Evolutionary conservation across 2,113 vertebrate genomes (phyloP), one percentile per base, ranked within the genome.

Genomic region (Rhineura floridana): DNA sequence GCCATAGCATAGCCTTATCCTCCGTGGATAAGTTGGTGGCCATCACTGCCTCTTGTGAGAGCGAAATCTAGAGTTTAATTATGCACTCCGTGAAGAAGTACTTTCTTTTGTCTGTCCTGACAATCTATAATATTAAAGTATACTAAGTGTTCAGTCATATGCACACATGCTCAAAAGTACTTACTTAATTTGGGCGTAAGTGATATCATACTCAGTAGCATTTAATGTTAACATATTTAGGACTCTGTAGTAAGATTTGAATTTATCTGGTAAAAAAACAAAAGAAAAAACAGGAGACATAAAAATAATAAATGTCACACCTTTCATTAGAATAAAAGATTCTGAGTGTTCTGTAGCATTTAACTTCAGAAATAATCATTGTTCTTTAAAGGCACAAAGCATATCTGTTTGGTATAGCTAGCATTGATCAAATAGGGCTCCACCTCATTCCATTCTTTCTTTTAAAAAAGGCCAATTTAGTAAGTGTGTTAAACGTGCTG

Each of bases 391-490:
- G 75, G 46, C 42, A 91, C 90, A 92, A 85, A 92, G 93, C 92
- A 93, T 87, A 91, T 88, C 84, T 85, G 15, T 88, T 96, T 96
- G 85, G 88, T 94, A 88, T 25, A 91, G 92, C 85, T 90, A 90
- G 70, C 63, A n/a, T 88, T 94, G 94, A 95, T 96, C 95, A 95
- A 62, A 95, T 95, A 94, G 93, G 89, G 85, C 92, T 84, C 13
- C 33, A 93, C 75, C 72, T 95, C 87, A 90, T 96, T 94, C 92
- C 91, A 87, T 95, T 59, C 21, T 55, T 95, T 59, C 21, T 55
- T 59, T 96, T 96, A 91, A 94, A 91, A 94, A 96, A 96, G 88
- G 78, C 90, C 95, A 95, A 97, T 96, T 95, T 96, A 93, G 89
- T 90, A 84, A 94, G 88, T 62, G 52, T 93, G 94, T 96, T 96